Base-by-base conservation (phyloP, 2,888 invertebrate genomes). In the Apamea anceps region DNA sequence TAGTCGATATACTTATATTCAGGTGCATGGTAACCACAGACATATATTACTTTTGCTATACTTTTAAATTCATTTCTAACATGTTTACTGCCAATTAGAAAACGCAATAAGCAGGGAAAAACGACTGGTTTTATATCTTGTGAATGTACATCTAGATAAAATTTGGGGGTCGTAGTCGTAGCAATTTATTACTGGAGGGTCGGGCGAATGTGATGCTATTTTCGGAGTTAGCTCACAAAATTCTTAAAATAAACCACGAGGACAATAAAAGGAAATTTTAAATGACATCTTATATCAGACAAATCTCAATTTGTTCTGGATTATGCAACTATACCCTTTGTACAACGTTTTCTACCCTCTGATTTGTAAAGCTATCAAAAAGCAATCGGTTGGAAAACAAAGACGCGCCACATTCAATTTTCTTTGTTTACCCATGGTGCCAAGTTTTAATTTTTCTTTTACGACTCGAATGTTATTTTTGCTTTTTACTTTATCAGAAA, bases 171-270 rank as follows among this genome's bases (percentile, higher is more conserved):
- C 87, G 87, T 72, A 77, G 90, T 88, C 87, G 87, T 72, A 77
- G 72, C 76, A 90, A 92, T 93, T 92, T 93, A 93, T 93, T 87
- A 84, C 87, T 67, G 62, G 81, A 88, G 93, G 92, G 92, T 88
- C 79, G 89, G 85, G 79, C 66, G 73, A 87, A 89, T 87, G 87
- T 81, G 82, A 80, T 80, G 79, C 81, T 80, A 88, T 88, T 87
- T 86, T 84, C 57, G 76, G 78, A 86, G 87, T 81, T 85, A 82
- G 79, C 71, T 79, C 75, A 83, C 79, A 81, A 84, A 85, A 81
- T 63, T 76, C 72, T 80, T 77, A 81, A 80, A 76, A 76, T 71
- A 72, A 68, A 66, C 68, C 70, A 68, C 28, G 67, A 78, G 42
- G 45, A 80, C 77, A 78, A 82, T 78, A 18, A 78, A 71, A 73